phyloP scores from a whole-genome alignment of 1,140 invertebrate species.

The Argopecten irradians region DNA sequence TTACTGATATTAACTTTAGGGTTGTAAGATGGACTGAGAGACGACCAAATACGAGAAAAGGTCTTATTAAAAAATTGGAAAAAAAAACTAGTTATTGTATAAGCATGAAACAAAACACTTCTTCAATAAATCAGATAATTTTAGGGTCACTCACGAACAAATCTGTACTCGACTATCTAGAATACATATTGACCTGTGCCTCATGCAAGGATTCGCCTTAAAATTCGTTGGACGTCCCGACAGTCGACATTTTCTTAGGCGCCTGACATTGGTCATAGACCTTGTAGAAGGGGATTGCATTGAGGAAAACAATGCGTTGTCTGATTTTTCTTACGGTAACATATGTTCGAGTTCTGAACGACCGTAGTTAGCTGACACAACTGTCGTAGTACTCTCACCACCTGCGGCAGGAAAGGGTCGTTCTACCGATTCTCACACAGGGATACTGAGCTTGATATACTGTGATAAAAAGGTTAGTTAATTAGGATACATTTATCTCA shows the following conservation, averaged over 20 bases:
- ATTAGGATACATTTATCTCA: too few species aligned
- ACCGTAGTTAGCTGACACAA: constrained; percentile 5
- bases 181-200: constrained; percentile 23
- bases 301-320: not conserved
- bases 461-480: not conserved
- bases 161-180: not conserved
- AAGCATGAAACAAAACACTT: too few species aligned
- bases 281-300: not conserved
- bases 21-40: too few species aligned
- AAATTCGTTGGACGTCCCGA: not conserved
- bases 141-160: not conserved
- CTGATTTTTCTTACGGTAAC: not conserved
- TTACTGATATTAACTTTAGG: too few species aligned
- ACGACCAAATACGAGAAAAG: too few species aligned
- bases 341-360: not conserved
- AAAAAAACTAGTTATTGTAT: too few species aligned
- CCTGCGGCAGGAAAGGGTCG: not conserved
- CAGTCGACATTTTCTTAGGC: not conserved
- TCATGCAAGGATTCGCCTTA: constrained; percentile 25
- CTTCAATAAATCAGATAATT: not conserved
- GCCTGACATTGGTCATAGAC: not conserved
- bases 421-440: not conserved
- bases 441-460: not conserved
- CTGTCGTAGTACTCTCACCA: not conserved
- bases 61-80: too few species aligned